Evolutionary conservation across 2,888 invertebrate species (phyloP), one percentile per base, ranked within the genome.

Genomic region (Synergus japonicus): DNA sequence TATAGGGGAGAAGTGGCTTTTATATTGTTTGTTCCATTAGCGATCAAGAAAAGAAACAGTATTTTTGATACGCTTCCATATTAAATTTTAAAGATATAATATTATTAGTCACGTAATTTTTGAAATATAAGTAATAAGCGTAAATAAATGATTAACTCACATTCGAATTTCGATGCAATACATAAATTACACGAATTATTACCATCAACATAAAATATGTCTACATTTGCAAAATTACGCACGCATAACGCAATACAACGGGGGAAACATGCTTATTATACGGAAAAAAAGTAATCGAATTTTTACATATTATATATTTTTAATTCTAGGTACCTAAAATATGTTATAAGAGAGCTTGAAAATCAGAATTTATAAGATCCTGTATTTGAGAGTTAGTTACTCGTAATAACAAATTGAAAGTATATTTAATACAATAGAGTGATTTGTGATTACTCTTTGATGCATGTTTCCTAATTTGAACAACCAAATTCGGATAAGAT

Each of bases 221-320:
- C 22, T 12, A 60, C 13, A 5, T 37, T 37, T 37, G 29, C 10
- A 66, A 49, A 69, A 49, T 69, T 22, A 69, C 49, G 69, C 49
- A 54, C 69, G 69, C 69, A 69, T 69, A 15, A 69, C 69, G 69
- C 69, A 69, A 49, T 69, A 69, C 69, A 69, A 69, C 15, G 69
- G 69, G 69, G 69, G 69, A 69, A 69, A 69, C 69, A 69, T 66
- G 49, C 29, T 69, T 69, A 29, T 54, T 37, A 69, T 69, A 13
- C 43, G 43, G 9, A 44, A 60, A 67, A 18, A 44, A 67, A 44
- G 41, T 43, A 43, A 64, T 43, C 1, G 10, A 43, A 43, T 43
- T 54, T 54, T 54, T 54, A 12, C 7, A 54, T n/a, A 54, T n/a
- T n/a, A n/a, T 2, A 29, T 7, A n/a, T 54, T n/a, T 0, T 54